Conservation (phyloP, 2,113 vertebrate species). For the Podocnemis expansa region DNA sequence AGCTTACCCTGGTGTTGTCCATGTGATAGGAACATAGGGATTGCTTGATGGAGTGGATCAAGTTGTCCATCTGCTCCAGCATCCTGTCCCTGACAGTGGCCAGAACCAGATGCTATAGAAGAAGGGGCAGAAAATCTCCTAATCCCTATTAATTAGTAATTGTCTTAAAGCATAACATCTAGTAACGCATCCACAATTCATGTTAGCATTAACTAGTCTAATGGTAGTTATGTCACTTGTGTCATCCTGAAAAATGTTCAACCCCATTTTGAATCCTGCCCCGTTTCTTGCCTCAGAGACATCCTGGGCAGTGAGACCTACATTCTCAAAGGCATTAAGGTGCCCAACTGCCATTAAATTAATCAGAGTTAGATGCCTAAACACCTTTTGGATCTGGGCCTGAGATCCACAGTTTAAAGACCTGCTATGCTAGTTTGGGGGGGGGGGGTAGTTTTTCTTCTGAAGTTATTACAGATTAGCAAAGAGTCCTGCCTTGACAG, state of each 20-base stretch:
- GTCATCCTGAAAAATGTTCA: not conserved
- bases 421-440: too few relatives aligned
- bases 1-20: fast-evolving
- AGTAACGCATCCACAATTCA: not conserved
- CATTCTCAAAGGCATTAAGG: not conserved
- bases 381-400: not conserved
- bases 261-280: not conserved
- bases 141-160: not conserved
- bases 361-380: not conserved
- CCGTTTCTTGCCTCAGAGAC: not conserved
- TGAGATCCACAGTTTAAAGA: not conserved
- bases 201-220: not conserved
- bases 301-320: not conserved
- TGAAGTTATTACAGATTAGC: too few relatives aligned
- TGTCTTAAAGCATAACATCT: not conserved
- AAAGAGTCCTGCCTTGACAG: not conserved
- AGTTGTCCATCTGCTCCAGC: not conserved
- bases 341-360: not conserved
- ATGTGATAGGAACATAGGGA: not conserved
- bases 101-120: not conserved
- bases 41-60: not conserved
- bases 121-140: not conserved
- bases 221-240: not conserved
- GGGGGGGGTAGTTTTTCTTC: not conserved
- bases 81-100: not conserved